phyloP scores from a whole-genome alignment of 2,888 invertebrate genomes.

The Pristionchus exspectatus region DNA sequence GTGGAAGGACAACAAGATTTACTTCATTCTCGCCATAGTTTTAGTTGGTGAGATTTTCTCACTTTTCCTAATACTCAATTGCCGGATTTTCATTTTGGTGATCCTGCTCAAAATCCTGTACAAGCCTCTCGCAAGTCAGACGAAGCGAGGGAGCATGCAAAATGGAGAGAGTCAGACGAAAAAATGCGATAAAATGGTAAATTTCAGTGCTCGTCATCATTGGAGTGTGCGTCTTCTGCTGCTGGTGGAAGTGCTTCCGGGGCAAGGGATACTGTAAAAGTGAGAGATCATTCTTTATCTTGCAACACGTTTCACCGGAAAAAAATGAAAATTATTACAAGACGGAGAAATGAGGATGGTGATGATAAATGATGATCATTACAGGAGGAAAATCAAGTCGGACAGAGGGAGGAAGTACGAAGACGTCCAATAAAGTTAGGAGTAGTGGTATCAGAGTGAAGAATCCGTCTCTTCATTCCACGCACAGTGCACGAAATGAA shows the following conservation, averaged over 20 bases:
- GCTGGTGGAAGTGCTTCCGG: neutral
- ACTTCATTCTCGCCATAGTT: no score
- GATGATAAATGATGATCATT: neutral
- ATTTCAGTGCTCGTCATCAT: neutral
- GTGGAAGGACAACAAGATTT: no score
- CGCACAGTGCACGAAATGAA: no score
- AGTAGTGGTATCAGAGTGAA: no score
- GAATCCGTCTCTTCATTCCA: no score
- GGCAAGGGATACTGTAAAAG: neutral
- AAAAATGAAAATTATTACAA: neutral
- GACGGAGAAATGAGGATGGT: neutral
- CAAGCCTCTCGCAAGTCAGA: no score
- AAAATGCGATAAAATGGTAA: neutral
- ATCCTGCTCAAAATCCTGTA: no score
- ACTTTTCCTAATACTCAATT: no score
- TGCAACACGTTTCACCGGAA: neutral
- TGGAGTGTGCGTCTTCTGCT: neutral
- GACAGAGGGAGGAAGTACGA: neutral
- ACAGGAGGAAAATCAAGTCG: neutral
- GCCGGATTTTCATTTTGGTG: no score
- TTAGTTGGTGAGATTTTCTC: no score
- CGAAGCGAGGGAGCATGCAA: no score
- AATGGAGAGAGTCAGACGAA: neutral
- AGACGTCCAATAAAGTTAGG: neutral
- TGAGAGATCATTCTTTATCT: neutral